A percentile compares a stretch with the other conserved stretches of the same genome.
These are phyloP conservation scores for Etheostoma perlongum DNA, from an alignment of 2,797 vertebrate genomes.

Conservation along the genomic window DNA sequence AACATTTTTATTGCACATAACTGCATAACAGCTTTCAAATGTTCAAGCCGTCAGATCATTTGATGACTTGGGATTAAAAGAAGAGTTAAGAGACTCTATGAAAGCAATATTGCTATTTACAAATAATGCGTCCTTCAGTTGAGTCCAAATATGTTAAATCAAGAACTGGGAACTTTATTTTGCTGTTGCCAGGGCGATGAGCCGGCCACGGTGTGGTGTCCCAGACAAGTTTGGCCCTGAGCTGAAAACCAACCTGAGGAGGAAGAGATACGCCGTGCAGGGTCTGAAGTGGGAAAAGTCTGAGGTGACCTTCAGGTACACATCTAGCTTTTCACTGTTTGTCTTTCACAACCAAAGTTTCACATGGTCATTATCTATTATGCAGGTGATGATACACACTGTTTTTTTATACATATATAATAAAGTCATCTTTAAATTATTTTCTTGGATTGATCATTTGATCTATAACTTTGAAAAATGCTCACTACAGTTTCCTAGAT, in stretches of 20 bases:
- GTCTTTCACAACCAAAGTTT: not conserved
- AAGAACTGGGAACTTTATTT: not conserved
- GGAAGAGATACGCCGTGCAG: conserved; percentile 92
- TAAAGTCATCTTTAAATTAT: not conserved
- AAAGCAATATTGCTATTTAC: not conserved
- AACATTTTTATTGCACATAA: not conserved
- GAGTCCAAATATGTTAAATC: not conserved
- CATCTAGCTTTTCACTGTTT: not conserved
- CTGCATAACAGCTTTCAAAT: too few relatives aligned
- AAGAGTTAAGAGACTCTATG: not conserved
- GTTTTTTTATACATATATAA: not conserved
- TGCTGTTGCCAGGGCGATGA: conserved; percentile 88
- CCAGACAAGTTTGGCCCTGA: conserved; percentile 92
- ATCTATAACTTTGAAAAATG: not conserved
- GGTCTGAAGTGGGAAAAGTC: conserved; percentile 92
- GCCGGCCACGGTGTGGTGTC: conserved; percentile 91
- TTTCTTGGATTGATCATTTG: not conserved
- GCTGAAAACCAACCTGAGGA: conserved; percentile 92
- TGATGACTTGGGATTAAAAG: not conserved
- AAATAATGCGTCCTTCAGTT: not conserved
- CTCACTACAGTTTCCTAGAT: too few relatives aligned
- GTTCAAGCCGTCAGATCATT: not conserved
- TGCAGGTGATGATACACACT: not conserved
- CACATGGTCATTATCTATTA: not conserved
- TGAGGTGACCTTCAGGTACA: conserved; percentile 92